Evolutionary conservation across 2,888 invertebrate species (phyloP).

Genomic region (Drosophila austrosaltans): DNA sequence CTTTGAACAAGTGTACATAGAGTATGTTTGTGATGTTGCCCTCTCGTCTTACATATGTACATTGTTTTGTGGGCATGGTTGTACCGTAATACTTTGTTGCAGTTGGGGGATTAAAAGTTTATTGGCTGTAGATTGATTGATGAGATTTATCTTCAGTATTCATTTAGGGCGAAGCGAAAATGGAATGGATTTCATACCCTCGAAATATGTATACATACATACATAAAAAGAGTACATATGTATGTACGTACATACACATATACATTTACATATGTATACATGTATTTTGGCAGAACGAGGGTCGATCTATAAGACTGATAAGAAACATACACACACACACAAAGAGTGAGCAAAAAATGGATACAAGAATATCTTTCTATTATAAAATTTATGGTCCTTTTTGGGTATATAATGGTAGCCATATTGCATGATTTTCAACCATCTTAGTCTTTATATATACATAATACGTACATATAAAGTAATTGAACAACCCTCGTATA

Average conservation of each 20-base stretch:
- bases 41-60: no score
- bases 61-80: no score
- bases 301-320: neutral
- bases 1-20: constrained; percentile 1
- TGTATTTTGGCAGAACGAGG: neutral
- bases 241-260: neutral
- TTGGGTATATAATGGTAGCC: no score
- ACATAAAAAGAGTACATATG: neutral
- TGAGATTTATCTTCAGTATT: constrained; percentile 12
- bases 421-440: no score
- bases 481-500: no score
- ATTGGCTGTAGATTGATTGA: constrained; percentile 14
- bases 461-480: no score
- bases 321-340: neutral
- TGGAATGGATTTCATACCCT: no score
- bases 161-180: neutral
- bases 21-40: neutral
- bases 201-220: neutral
- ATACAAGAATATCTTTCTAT: neutral
- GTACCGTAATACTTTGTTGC: neutral
- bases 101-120: constrained; percentile 11
- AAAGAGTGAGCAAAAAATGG: neutral
- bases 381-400: no score
- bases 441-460: no score
- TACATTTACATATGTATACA: neutral